phyloP scores from a whole-genome alignment of 2,113 vertebrate species.

The Pseudorhombus dupliciocellatus region DNA sequence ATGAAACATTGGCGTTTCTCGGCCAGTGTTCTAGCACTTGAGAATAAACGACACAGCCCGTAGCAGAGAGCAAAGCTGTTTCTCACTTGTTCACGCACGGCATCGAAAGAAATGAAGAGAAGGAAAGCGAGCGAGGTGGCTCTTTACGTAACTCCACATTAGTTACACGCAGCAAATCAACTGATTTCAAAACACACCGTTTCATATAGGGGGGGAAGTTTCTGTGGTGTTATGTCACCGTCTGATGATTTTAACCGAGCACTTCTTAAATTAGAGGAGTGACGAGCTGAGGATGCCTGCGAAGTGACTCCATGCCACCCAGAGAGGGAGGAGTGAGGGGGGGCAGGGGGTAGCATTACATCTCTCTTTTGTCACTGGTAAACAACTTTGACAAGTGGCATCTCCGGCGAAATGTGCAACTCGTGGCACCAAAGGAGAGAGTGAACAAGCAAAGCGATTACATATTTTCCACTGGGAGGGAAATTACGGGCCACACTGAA shows the following conservation, averaged over 20 bases:
- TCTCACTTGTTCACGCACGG: conserved; percentile 10
- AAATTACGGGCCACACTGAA: conserved; percentile 39
- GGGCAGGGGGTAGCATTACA: conserved; percentile 13
- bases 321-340: conserved; percentile 18
- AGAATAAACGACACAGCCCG: conserved; percentile 63
- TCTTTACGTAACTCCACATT: conserved; percentile 26
- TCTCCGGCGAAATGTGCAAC: conserved; percentile 21
- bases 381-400: conserved; percentile 55
- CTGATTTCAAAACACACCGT: conserved; percentile 21
- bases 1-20: conserved; percentile 73
- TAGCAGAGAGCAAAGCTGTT: conserved; percentile 16
- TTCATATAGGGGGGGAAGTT: conserved; percentile 11
- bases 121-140: neutral
- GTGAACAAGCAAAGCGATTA: conserved; percentile 15
- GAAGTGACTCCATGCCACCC: conserved; percentile 30
- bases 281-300: conserved; percentile 12
- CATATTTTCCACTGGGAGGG: conserved; percentile 40
- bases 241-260: conserved; percentile 3
- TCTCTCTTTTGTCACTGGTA: conserved; percentile 38
- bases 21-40: conserved; percentile 47
- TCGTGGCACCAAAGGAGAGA: conserved; percentile 25
- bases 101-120: conserved; percentile 14
- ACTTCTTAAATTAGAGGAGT: conserved; percentile 33
- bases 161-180: conserved; percentile 14
- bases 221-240: conserved; percentile 36